Evolutionary conservation across 2,113 vertebrate genomes (phyloP), one percentile per base, ranked within the genome.

Genomic region (Rhabdornis inornatus): DNA sequence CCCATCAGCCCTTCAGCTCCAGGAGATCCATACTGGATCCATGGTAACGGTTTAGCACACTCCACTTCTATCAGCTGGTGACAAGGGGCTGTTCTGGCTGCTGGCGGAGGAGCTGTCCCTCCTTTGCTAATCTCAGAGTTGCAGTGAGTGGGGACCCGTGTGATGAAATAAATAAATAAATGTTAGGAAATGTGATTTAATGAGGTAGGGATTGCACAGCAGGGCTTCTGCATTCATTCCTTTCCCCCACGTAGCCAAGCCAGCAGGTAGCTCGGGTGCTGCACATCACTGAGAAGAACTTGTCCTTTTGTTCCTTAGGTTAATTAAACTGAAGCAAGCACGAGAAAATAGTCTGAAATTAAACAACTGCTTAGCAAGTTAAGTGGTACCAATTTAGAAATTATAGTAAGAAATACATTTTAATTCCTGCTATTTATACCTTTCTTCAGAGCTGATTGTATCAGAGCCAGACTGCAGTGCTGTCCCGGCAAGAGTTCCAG

Each of bases 1-100:
- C 92, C 74, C 83, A 40, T 66, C 74, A 87, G 89, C 96, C 63
- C 63, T 95, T 91, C 95, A 65, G 92, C 96, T 94, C 20, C 94
- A 19, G 96, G 97, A 90, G 94, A 96, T 92, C 94, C 93, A 40
- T 91, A 52, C 92, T 50, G 97, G 97, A 98, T 96, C 98, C 98
- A 98, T 98, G 98, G 98, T 97, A 98, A 98, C 97, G 56, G 86
- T 90, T 97, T 97, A 93, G 93, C 97, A 83, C 80, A 83, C 97
- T 78, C 70, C 91, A 37, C 91, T 94, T 97, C 95, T 39, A 56
- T 96, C 97, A 93, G 94, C 96, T 95, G 94, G 87, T 95, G 92
- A 81, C 93, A 85, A 65, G 80, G 95, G 95, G 93, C 93, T 96
- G 75, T 71, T 91, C 92, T 94, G 37, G 94, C 80, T 93, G 95